Evolutionary conservation across 2,888 invertebrate genomes (phyloP).

Genomic region (Xylocampa areola): DNA sequence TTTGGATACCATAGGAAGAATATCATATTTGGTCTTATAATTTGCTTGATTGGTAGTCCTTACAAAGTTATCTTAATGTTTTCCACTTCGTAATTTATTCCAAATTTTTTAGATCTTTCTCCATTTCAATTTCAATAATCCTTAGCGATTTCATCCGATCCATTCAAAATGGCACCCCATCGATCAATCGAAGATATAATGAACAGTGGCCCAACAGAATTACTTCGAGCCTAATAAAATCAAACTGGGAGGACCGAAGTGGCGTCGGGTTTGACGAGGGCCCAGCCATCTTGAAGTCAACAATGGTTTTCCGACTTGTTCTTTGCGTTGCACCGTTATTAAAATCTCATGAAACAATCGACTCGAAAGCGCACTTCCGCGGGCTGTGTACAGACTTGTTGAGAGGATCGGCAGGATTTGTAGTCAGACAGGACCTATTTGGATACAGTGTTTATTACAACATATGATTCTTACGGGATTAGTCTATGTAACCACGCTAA

Average conservation of each 20-base stretch:
- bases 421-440: constrained; percentile 33
- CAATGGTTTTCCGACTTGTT: constrained; percentile 84
- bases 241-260: constrained; percentile 64
- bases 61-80: too few species aligned
- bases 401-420: constrained; percentile 48
- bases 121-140: too few species aligned
- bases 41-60: too few species aligned
- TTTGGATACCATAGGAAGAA: too few species aligned
- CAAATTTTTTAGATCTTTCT: too few species aligned
- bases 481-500: too few species aligned
- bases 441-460: too few species aligned
- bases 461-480: too few species aligned
- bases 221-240: constrained; percentile 70
- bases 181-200: constrained; percentile 44
- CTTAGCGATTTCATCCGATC: not conserved
- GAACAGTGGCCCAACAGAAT: constrained; percentile 22
- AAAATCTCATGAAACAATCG: constrained; percentile 90
- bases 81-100: too few species aligned
- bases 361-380: constrained; percentile 88
- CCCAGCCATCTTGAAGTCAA: constrained; percentile 83
- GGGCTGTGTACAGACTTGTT: constrained; percentile 77
- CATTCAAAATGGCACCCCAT: not conserved
- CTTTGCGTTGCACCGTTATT: constrained; percentile 89
- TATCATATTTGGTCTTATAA: too few species aligned
- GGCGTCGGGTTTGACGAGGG: constrained; percentile 61